Base-by-base conservation (phyloP, 2,113 vertebrate genomes). In the Machaerirhynchus nigripectus region DNA sequence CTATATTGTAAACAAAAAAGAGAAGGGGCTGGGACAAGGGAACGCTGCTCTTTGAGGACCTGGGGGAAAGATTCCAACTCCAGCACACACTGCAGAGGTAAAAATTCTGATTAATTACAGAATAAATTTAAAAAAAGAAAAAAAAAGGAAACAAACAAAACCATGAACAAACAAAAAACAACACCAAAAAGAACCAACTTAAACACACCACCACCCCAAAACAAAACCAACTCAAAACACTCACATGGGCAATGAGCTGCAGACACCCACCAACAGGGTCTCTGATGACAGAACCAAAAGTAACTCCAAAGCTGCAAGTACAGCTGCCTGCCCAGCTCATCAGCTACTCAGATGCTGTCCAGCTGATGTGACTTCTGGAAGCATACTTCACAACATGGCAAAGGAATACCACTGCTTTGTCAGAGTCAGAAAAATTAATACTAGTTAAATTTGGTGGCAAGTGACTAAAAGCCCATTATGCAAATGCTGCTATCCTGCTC, bases 1-100 rank as follows among this genome's bases (percentile, higher is more conserved):
- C 67, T 96, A 92, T 97, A 93, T 95, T 84, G 91, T 57, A 89
- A 97, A 95, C 33, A 91, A 91, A 96, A 64, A 89, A 97, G 68
- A 35, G 8, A 16, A 39, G 33, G 17, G 42, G 11, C 22, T 78
- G 21, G 15, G 67, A 37, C 9, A 27, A 78, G 24, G 15, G 6
- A 73, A 28, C 0, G 0, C 53, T 65, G 20, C 24, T 44, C 24
- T 79, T 68, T 6, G 13, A 53, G 10, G 17, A 26, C 15, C 19
- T n/a, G 8, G 7, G 5, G 22, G 1, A 59, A 86, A 67, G 35
- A 13, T 31, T 53, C n/a, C 57, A 76, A 47, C 2, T 33, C 11
- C 39, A 63, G 30, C 26, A 53, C 13, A 39, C 1, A 3, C 0
- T 2, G 37, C 10, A 63, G 23, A 75, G 65, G 22, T 31, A 67